Evolutionary conservation across 1,140 invertebrate species (phyloP).

Genomic region (Pentalonia nigronervosa): DNA sequence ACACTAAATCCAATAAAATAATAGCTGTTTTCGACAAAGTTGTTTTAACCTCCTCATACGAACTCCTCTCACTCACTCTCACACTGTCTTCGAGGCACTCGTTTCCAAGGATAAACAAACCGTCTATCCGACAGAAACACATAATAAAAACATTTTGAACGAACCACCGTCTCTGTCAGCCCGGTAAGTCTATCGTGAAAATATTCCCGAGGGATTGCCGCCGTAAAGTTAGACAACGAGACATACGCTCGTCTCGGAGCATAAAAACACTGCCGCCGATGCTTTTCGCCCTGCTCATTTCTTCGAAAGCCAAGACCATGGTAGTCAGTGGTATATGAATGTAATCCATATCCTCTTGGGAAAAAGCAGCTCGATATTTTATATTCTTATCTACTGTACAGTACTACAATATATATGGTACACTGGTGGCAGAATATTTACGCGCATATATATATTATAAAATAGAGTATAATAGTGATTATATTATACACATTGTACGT

Average conservation of each 20-base stretch:
- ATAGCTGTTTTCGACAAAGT: slow-evolving; percentile 27
- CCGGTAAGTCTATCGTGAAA: slow-evolving; percentile 16
- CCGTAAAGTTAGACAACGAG: slow-evolving; percentile 19
- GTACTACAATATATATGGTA: neutral
- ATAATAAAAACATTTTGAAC: slow-evolving; percentile 45
- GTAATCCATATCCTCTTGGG: neutral
- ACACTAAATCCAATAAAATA: slow-evolving; percentile 40
- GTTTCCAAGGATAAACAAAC: neutral
- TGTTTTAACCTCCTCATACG: slow-evolving; percentile 3
- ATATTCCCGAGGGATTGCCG: slow-evolving; percentile 24
- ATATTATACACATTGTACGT: neutral
- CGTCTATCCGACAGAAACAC: neutral
- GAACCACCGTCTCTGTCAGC: neutral
- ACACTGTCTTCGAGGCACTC: neutral
- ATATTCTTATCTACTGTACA: slow-evolving; percentile 11
- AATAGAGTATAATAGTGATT: neutral
- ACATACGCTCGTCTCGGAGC: neutral
- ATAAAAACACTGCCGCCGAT: neutral
- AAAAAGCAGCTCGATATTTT: neutral
- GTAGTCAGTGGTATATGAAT: slow-evolving; percentile 7
- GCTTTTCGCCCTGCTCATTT: neutral
- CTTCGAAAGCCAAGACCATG: neutral
- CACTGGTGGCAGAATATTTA: neutral
- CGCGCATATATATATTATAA: neutral
- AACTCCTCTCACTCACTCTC: neutral